Evolutionary conservation across 1,140 invertebrate species (phyloP), one percentile per base, ranked within the genome.

Genomic region (Andrena cerasifolii): DNA sequence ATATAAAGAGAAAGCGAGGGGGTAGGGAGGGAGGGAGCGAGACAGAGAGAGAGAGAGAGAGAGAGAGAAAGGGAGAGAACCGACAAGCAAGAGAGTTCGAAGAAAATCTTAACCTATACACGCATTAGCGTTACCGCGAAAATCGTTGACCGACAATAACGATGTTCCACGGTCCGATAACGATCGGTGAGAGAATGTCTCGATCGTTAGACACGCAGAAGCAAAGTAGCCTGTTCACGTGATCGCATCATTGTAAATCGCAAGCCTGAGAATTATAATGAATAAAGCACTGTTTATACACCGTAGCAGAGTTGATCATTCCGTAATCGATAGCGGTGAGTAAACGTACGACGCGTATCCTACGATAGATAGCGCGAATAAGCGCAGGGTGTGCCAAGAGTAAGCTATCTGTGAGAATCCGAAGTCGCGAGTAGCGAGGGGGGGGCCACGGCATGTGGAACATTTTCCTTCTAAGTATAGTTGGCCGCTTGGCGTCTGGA

Each of bases 281-380:
- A 84, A 84, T 84, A 84, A 84, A 84, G 59, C 14, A 70, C 68
- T 75, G 45, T 83, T 84, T 85, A 68, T 85, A 84, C 59, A 78
- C 56, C 49, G 62, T 61, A 81, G 74, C 61, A 68, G 74, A 77
- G 72, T 85, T 80, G 59, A 66, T 85, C 74, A 80, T 84, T 81
- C 61, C 43, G 70, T 71, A n/a, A n/a, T n/a, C n/a, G n/a, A 63
- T 40, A 49, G 51, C 31, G 33, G 43, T 45, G 18, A 71, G n/a
- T n/a, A n/a, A n/a, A n/a, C n/a, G 26, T 31, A 72, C n/a, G 43
- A 28, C 16, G 36, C 3, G 24, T 6, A 3, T 31, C 45, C 10
- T 40, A 61, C 10, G 40, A 67, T 3, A 14, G 14, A 43, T 36
- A 6, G 8, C 0, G 18, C 61, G 28, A 45, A 45, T n/a, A 4